Percentiles rank a stretch among this genome's conserved stretches.
phyloP scores from a whole-genome alignment of 2,888 invertebrate species.

The Scaptodrosophila latifasciaeformis region DNA sequence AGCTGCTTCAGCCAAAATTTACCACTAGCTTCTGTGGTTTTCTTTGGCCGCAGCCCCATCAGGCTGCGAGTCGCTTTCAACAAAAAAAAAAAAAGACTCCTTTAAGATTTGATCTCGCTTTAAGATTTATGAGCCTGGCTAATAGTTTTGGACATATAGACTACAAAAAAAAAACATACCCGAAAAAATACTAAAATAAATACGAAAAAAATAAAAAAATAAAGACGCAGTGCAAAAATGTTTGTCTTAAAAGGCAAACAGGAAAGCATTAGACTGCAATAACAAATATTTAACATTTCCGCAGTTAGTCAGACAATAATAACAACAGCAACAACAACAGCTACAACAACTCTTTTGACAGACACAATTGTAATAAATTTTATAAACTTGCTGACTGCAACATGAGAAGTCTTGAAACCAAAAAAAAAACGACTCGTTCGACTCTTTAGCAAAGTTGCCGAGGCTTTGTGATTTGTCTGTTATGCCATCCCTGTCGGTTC shows the following conservation, averaged over 20 bases:
- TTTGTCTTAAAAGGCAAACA: constrained; percentile 48
- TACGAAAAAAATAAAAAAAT: too few species aligned
- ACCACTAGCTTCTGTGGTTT: too few species aligned
- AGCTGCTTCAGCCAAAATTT: neutral
- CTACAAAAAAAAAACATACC: constrained; percentile 38
- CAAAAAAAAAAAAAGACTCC: too few species aligned
- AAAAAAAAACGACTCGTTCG: too few species aligned
- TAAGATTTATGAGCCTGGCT: constrained; percentile 54
- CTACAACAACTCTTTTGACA: constrained; percentile 13
- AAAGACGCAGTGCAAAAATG: neutral
- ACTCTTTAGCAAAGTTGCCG: constrained; percentile 8
- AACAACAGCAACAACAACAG: constrained; percentile 12
- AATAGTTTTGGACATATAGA: constrained; percentile 60
- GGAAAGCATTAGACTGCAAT: constrained; percentile 66
- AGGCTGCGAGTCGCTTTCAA: too few species aligned
- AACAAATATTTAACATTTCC: constrained; percentile 71
- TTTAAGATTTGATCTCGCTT: constrained; percentile 21
- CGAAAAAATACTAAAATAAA: too few species aligned
- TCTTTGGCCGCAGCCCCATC: too few species aligned
- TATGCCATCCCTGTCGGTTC: constrained; percentile 4
- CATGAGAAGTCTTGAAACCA: constrained; percentile 8
- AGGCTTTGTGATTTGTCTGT: constrained; percentile 57
- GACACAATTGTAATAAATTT: constrained; percentile 53
- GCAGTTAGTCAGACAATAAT: constrained; percentile 28
- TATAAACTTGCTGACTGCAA: constrained; percentile 45